Evolutionary conservation across 1,140 invertebrate genomes (phyloP).

Genomic region (Sitophilus oryzae): DNA sequence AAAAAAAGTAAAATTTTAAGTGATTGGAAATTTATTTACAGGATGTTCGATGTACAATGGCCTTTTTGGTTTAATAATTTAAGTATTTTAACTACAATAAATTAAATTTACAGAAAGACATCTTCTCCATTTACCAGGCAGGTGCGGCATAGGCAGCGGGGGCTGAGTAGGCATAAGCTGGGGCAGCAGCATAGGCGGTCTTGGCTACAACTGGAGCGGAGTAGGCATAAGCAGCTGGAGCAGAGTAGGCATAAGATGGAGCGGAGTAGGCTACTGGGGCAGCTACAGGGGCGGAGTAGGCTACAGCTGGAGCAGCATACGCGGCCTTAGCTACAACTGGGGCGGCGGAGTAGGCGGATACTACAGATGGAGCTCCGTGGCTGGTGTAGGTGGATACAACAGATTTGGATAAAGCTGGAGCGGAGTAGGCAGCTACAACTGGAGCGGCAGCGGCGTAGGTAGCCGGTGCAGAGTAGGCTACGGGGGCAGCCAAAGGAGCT

Average conservation of each 20-base stretch:
- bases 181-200: constrained; percentile 52
- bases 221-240: neutral
- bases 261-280: constrained; percentile 21
- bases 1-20: neutral
- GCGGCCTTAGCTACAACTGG: constrained; percentile 47
- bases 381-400: constrained; percentile 53
- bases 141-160: constrained; percentile 39
- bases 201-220: constrained; percentile 6
- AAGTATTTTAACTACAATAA: no score
- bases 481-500: neutral
- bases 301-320: constrained; percentile 41
- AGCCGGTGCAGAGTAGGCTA: constrained; percentile 24
- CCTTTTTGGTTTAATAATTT: no score
- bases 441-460: constrained; percentile 30
- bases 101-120: neutral
- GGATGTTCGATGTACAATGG: no score
- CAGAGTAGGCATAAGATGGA: neutral
- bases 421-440: constrained; percentile 24
- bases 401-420: constrained; percentile 40
- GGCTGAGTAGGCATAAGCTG: constrained; percentile 41
- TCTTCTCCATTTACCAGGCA: neutral
- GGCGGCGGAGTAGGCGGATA: constrained; percentile 37
- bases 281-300: constrained; percentile 43
- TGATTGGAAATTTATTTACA: constrained; percentile 3
- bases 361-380: constrained; percentile 40